phyloP scores from a whole-genome alignment of 64 coral and sea anemone species.

The Actinia equina region DNA sequence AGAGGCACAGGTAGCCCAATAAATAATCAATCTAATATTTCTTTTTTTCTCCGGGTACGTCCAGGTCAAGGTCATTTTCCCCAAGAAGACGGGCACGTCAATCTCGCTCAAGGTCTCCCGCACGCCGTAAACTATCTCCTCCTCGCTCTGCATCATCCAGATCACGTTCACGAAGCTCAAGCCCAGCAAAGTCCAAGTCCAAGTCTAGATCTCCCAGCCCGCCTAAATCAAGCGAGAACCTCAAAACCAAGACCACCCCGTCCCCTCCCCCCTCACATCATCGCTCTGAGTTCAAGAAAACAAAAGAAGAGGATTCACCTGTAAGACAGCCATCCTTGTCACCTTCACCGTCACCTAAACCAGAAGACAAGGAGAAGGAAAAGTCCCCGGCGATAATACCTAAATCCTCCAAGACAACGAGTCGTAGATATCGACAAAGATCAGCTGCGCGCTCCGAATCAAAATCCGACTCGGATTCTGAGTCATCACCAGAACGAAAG shows the following conservation, averaged over 20 bases:
- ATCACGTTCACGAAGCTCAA: slow-evolving; percentile 22
- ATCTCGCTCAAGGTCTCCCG: slow-evolving; percentile 30
- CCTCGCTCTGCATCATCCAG: neutral
- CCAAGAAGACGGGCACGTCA: neutral
- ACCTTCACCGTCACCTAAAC: slow-evolving; percentile 61
- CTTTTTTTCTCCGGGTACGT: neutral
- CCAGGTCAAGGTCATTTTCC: neutral
- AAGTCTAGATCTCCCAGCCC: slow-evolving; percentile 50
- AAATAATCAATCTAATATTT: neutral
- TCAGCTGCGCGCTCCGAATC: slow-evolving; percentile 58
- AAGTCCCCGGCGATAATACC: slow-evolving; percentile 77
- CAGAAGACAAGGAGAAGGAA: slow-evolving; percentile 60
- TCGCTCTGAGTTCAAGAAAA: slow-evolving; percentile 79
- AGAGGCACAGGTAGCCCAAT: neutral
- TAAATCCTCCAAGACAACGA: slow-evolving; percentile 86
- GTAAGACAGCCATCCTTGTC: slow-evolving; percentile 70
- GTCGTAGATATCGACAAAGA: slow-evolving; percentile 72
- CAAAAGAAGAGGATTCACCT: slow-evolving; percentile 59
- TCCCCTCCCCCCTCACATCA: slow-evolving; percentile 83
- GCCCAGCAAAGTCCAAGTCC: slow-evolving; percentile 24
- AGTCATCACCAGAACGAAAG: slow-evolving; percentile 71
- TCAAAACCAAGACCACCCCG: slow-evolving; percentile 14
- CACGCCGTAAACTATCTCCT: slow-evolving; percentile 32
- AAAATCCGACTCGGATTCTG: slow-evolving; percentile 59
- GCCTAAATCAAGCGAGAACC: slow-evolving; percentile 13